These are phyloP conservation scores for Parus major DNA, from an alignment of 2,113 vertebrate species.

Conservation along the genomic window DNA sequence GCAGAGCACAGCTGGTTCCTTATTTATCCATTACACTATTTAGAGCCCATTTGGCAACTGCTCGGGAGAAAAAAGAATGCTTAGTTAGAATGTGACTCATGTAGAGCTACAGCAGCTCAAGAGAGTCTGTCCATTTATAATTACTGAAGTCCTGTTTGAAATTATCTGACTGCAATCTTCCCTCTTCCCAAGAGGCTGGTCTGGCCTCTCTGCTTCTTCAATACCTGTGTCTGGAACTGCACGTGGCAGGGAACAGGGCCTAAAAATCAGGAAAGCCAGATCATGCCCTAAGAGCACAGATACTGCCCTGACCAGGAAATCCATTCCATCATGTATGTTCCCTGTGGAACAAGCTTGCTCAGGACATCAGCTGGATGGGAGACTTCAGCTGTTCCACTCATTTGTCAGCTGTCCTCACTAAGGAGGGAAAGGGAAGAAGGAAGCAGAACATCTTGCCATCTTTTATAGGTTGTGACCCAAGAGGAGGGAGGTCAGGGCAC, in stretches of 20 bases:
- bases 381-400: background rate
- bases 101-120: conserved; percentile 1
- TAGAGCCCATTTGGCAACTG: background rate
- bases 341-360: background rate
- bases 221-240: background rate
- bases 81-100: background rate
- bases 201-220: background rate
- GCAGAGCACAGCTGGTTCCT: conserved; percentile 7
- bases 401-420: background rate
- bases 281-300: background rate
- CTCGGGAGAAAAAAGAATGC: background rate
- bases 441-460: background rate
- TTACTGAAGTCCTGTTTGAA: conserved; percentile 22
- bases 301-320: background rate
- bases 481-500: background rate
- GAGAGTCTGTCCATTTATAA: background rate
- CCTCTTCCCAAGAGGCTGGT: background rate
- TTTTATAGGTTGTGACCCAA: background rate
- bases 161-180: background rate
- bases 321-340: background rate
- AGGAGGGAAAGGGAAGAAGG: background rate
- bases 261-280: background rate
- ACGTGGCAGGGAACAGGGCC: accelerated
- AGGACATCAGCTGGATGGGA: background rate
- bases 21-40: conserved; percentile 8